Conservation (phyloP, 2,113 vertebrate species). For the Leptosomus discolor region DNA sequence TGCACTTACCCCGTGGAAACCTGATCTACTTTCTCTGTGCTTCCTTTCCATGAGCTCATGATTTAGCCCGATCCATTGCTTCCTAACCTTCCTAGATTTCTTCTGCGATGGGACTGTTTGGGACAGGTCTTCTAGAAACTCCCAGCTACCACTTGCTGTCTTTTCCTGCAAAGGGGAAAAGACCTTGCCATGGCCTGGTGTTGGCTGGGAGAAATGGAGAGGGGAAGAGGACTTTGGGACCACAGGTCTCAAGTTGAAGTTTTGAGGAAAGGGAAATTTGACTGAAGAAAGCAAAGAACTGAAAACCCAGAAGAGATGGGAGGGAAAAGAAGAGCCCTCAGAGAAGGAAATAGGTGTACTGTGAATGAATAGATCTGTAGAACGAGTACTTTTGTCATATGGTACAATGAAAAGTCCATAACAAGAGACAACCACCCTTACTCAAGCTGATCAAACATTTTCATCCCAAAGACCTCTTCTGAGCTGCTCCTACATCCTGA, state of each 20-base stretch:
- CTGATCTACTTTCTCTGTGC: neutral
- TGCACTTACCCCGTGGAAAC: neutral
- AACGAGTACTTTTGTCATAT: too few species aligned
- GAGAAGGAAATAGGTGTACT: neutral
- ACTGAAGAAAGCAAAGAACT: neutral
- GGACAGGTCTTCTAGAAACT: neutral
- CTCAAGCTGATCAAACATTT: neutral
- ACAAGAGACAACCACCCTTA: neutral
- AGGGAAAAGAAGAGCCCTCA: neutral
- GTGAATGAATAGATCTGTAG: neutral
- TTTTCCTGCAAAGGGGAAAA: neutral
- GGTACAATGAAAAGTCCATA: neutral
- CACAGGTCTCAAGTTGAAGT: neutral
- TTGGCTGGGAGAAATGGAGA: neutral
- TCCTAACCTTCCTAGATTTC: neutral
- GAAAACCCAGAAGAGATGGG: neutral
- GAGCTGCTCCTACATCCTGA: neutral
- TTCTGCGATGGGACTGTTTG: neutral
- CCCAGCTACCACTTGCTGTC: neutral
- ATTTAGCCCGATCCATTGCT: accelerated
- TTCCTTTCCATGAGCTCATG: neutral
- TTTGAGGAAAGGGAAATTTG: neutral
- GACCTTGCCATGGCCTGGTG: neutral
- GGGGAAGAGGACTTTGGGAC: neutral
- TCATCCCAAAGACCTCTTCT: neutral